Evolutionary conservation across 2,113 vertebrate species (phyloP), one percentile per base, ranked within the genome.

Genomic region (Clupea harengus): DNA sequence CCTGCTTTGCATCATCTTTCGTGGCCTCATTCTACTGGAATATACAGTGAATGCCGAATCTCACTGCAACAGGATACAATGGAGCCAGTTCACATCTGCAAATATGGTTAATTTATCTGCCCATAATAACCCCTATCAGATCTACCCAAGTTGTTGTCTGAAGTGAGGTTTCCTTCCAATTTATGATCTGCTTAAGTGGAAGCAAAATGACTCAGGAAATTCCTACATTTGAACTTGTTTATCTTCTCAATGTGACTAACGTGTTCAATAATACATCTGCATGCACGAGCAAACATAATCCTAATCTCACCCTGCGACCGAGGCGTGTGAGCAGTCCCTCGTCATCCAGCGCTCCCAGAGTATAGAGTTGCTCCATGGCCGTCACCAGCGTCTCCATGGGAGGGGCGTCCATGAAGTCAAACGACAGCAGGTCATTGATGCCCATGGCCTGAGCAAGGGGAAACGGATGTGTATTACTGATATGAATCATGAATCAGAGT

Each of bases 381-480:
- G 97, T 99, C 92, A 99, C 99, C 44, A 99, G 94, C 0, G 98
- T 99, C 92, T 99, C 98, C 97, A 99, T 99, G 0, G 98, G 98
- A 0, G 98, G 98, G 47, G 98, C 98, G 46, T 99, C 98, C 98
- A 99, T 99, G 80, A 99, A 99, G 94, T 99, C 98, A 83, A 99
- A 99, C 22, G 98, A 99, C 32, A 99, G 95, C 85, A 99, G 92
- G 91, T 99, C 98, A 1, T 99, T 99, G 94, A 99, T 99, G 84
- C 98, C 98, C 98, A 99, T 99, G 0, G 98, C 98, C 98, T 99
- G 88, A 45, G 13, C 10, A 17, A 67, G 72, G 47, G 25, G 84
- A 28, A 82, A 20, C 2, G 22, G 50, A n/a, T 15, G 50, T 6
- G 82, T 17, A 45, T 39, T 39, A 39, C 39, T 39, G 39, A 39